Base-by-base conservation (phyloP, 2,113 vertebrate genomes). In the Stercorarius parasiticus region DNA sequence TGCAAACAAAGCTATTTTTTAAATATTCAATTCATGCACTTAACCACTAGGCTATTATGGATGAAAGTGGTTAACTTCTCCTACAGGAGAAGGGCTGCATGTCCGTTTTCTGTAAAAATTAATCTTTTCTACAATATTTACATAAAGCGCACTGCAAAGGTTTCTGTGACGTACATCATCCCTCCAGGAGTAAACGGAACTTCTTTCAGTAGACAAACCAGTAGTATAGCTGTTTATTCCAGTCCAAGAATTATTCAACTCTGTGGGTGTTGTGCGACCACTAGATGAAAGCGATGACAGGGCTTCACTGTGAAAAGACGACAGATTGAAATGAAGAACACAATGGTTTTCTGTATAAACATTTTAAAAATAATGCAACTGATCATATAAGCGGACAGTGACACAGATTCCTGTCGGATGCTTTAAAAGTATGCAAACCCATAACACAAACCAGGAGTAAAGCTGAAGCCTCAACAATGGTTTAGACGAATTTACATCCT, bases 121-220 rank as follows among this genome's bases (percentile, higher is more conserved):
- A 12, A 2, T 50, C 19, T 58, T 40, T 66, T 79, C 25, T 47
- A 77, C 18, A 58, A 42, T 55, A 81, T 52, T 86, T 66, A 81
- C 6, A n/a, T 30, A 70, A 89, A 88, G 13, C 6, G 3, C 29
- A 52, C 26, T 56, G 27, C 45, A 53, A 61, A 91, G 79, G 30
- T 65, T 65, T 74, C 74, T 42, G 22, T 90, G 53, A 98, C 98
- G 0, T 98, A 99, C 98, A 85, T 99, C 99, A 90, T 99, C 98
- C 95, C 98, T 98, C 99, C 98, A 99, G 40, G 98, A 99, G 93
- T 97, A 99, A 90, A 98, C 29, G 0, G 99, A 99, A 89, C 98
- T 99, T 97, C 98, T 97, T 85, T 99, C 99, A 1, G 98, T 98
- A 76, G 99, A 99, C 36, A 98, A 83, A 34, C 97, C 96, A 4